Evolutionary conservation across 2,113 vertebrate species (phyloP).

Genomic region (Myanophis thanlyinensis): DNA sequence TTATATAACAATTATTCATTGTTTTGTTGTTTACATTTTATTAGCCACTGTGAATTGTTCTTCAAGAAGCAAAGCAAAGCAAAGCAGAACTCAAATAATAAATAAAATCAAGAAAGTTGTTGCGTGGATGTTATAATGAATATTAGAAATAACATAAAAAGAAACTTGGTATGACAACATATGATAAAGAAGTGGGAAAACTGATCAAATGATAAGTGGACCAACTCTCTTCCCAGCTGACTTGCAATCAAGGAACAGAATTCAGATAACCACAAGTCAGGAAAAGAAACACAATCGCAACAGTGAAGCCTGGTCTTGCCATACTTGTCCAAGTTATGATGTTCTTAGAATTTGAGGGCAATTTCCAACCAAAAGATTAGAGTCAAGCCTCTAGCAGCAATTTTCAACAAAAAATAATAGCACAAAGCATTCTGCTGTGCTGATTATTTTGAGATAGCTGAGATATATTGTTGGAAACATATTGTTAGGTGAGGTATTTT

Average conservation of each 20-base stretch:
- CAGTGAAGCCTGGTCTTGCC: background rate
- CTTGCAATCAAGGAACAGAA: conserved; percentile 3
- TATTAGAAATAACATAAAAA: conserved; percentile 36
- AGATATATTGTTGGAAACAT: background rate
- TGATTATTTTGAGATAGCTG: background rate
- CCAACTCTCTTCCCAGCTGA: conserved; percentile 15
- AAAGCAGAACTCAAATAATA: background rate
- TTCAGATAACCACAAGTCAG: conserved; percentile 8
- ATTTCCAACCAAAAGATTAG: background rate
- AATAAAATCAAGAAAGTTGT: background rate
- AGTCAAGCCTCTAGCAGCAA: background rate
- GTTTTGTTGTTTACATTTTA: background rate
- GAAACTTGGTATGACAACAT: conserved; percentile 53
- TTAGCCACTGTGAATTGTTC: background rate
- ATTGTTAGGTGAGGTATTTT: background rate
- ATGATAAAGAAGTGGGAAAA: conserved; percentile 16
- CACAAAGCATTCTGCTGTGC: background rate
- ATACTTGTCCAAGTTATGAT: conserved; percentile 20
- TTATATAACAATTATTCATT: background rate
- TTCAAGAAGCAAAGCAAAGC: background rate
- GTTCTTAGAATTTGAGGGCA: background rate
- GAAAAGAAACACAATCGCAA: background rate
- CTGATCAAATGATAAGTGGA: conserved; percentile 16
- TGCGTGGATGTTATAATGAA: conserved; percentile 3
- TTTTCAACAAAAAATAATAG: background rate